Percentiles rank a stretch among this genome's conserved stretches.
phyloP scores from a whole-genome alignment of 2,113 vertebrate species.

The Strix uralensis region DNA sequence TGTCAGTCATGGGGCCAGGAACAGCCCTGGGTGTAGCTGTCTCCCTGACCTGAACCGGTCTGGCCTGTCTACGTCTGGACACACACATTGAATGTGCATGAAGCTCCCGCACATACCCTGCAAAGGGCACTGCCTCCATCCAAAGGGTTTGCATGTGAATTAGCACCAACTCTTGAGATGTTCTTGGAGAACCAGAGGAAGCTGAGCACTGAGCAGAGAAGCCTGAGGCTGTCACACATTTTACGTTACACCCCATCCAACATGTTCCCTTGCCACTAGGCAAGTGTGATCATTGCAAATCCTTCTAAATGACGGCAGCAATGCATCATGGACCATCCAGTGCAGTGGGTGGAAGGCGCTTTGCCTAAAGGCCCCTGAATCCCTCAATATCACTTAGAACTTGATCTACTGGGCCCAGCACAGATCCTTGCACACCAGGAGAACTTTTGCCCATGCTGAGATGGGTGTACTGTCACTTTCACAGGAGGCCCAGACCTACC shows the following conservation, averaged over 20 bases:
- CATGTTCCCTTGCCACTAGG: neutral
- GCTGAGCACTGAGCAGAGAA: neutral
- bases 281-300: neutral
- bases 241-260: neutral
- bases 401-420: neutral
- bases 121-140: fast-evolving
- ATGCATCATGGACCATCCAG: fast-evolving
- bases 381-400: neutral
- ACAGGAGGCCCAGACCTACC: neutral
- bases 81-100: fast-evolving
- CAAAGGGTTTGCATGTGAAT: neutral
- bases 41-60: neutral
- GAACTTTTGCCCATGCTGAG: neutral
- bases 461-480: neutral
- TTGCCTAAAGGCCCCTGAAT: neutral
- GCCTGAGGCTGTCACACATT: neutral
- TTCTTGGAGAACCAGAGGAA: neutral
- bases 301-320: neutral
- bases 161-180: neutral
- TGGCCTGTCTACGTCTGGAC: neutral
- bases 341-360: fast-evolving
- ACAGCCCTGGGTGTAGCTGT: neutral
- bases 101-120: neutral
- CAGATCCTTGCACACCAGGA: neutral
- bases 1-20: neutral